phyloP scores from a whole-genome alignment of 2,113 vertebrate species.

The Chaetodon trifascialis region DNA sequence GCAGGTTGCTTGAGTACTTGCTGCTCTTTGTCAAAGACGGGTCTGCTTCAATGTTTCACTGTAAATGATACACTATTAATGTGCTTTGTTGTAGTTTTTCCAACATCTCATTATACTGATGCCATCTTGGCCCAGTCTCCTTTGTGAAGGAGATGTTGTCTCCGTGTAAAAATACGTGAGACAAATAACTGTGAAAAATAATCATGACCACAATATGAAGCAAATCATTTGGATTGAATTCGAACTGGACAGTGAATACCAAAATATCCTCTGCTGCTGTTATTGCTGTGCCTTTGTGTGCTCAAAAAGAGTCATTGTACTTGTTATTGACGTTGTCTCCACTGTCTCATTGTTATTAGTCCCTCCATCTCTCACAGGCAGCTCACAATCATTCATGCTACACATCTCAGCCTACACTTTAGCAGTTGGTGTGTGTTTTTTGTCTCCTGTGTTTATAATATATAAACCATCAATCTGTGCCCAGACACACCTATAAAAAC shows the following conservation, averaged over 20 bases:
- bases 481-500: conserved; percentile 47
- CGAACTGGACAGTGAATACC: conserved; percentile 11
- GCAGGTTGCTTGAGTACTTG: not conserved
- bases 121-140: not conserved
- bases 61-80: not conserved
- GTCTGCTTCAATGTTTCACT: not conserved
- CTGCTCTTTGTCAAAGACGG: not conserved
- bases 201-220: not conserved
- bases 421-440: conserved; percentile 21
- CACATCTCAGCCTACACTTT: conserved; percentile 20
- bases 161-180: not conserved
- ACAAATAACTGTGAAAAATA: conserved; percentile 2
- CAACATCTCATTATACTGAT: not conserved
- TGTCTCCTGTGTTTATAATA: conserved; percentile 27
- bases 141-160: not conserved
- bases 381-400: conserved; percentile 35
- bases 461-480: conserved; percentile 33
- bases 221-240: not conserved
- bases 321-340: conserved; percentile 12
- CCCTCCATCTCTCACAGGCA: conserved; percentile 31
- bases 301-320: conserved; percentile 12
- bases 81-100: not conserved
- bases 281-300: conserved; percentile 12
- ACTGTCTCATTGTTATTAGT: conserved; percentile 30
- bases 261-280: conserved; percentile 10